These are phyloP conservation scores for Noctilio leporinus DNA, from an alignment of 2,113 vertebrate species.

Conservation along the genomic window DNA sequence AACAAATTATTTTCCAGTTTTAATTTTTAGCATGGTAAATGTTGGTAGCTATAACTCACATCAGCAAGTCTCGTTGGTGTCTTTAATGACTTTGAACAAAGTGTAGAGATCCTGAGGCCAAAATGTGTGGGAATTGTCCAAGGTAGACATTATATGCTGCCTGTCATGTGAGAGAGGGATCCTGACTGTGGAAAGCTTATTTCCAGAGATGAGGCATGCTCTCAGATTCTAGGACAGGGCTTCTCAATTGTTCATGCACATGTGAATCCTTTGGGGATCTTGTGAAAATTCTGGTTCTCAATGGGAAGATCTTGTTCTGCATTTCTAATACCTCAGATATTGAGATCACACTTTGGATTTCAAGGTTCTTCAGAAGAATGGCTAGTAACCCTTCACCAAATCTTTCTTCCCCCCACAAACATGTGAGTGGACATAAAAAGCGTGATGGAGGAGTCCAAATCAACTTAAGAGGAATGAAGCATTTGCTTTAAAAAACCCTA, in stretches of 20 bases:
- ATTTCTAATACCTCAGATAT: neutral
- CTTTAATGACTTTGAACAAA: neutral
- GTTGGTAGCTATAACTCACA: neutral
- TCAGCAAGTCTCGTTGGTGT: neutral
- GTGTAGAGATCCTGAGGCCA: neutral
- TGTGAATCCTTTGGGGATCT: neutral
- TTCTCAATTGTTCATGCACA: neutral
- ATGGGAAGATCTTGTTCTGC: neutral
- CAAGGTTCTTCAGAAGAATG: neutral
- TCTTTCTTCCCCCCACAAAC: neutral
- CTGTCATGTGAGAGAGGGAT: neutral
- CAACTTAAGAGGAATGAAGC: neutral
- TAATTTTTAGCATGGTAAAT: neutral
- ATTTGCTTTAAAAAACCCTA: neutral
- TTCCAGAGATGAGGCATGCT: neutral
- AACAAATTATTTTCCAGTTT: neutral
- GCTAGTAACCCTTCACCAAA: neutral
- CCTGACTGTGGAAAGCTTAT: neutral
- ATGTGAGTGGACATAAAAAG: neutral
- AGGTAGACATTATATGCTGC: neutral
- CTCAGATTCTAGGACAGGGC: neutral
- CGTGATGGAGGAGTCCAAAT: neutral
- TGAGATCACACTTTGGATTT: neutral
- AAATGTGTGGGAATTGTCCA: neutral
- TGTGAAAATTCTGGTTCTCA: neutral